phyloP scores from a whole-genome alignment of 2,888 invertebrate species.

The Aleiodes leptofemur region DNA sequence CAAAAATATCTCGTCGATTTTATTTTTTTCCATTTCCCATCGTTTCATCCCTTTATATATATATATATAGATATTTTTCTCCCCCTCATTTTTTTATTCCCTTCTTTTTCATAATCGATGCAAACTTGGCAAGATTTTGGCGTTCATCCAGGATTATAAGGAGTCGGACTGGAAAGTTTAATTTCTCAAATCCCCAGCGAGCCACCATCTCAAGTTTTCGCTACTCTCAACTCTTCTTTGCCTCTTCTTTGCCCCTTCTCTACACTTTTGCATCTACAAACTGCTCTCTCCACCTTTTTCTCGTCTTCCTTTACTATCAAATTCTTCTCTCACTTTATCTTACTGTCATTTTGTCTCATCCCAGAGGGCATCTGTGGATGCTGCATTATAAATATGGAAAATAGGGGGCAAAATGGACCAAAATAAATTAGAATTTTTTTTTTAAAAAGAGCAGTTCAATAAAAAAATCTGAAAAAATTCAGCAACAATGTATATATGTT shows the following conservation, averaged over 20 bases:
- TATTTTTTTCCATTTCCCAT: constrained; percentile 16
- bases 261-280: background rate
- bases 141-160: constrained; percentile 68
- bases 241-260: constrained; percentile 23
- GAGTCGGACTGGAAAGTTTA: constrained; percentile 65
- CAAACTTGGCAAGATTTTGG: constrained; percentile 63
- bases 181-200: constrained; percentile 67
- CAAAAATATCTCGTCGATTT: constrained; percentile 14
- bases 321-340: constrained; percentile 9
- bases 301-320: background rate
- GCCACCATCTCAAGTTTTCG: constrained; percentile 48
- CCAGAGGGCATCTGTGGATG: background rate
- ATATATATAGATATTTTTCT: background rate
- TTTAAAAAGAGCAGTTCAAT: too few species aligned
- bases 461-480: too few species aligned
- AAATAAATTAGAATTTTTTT: too few species aligned
- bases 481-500: too few species aligned
- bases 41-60: constrained; percentile 25
- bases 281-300: background rate
- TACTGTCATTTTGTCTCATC: constrained; percentile 15
- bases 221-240: constrained; percentile 45
- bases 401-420: too few species aligned
- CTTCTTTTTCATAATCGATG: constrained; percentile 52
- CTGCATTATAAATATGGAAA: background rate
- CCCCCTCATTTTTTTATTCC: background rate